Base-by-base conservation (phyloP, 2,888 invertebrate species). In the Meteorus cinctellus region DNA sequence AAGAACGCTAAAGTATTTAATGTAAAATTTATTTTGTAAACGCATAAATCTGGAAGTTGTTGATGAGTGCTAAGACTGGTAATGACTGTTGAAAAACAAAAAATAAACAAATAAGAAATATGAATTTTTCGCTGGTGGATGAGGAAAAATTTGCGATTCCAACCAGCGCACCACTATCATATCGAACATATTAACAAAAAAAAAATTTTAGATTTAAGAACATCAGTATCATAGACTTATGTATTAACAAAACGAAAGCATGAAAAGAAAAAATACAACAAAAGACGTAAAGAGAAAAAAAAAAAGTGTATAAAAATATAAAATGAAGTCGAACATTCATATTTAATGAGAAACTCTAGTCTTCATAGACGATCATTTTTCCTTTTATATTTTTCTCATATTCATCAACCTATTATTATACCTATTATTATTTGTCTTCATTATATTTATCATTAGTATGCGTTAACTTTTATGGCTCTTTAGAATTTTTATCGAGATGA, bases 151-250 rank as follows among this genome's bases (percentile, higher is more conserved):
- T 60, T 60, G 0, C 19, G 27, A 60, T 60, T 60, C 8, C 51
- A 63, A 59, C 29, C 75, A 75, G 67, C 66, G 72, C 77, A 78
- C 63, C 69, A 76, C 72, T 81, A 81, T 81, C 81, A 81, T 81
- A 81, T 81, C 81, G 81, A 79, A 77, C 76, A 76, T 81, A 81
- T 80, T 79, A 78, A 78, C 77, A 70, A 72, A 65, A 74, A 55
- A 55, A 63, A 36, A 79, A 79, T 51, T 51, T 71, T 74, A 74
- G 48, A 16, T 55, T 77, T 81, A 81, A 81, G 79, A 27, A 60
- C 77, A 80, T 79, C 80, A 81, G 79, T 81, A 80, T 79, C 78
- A 81, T 80, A 80, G 77, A 72, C 60, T 73, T 78, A 76, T 65
- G 73, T 75, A 72, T 41, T 59, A 75, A 72, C 66, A 69, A 48